Base-by-base conservation (phyloP, 2,888 invertebrate species). In the Tanypteryx hageni region DNA sequence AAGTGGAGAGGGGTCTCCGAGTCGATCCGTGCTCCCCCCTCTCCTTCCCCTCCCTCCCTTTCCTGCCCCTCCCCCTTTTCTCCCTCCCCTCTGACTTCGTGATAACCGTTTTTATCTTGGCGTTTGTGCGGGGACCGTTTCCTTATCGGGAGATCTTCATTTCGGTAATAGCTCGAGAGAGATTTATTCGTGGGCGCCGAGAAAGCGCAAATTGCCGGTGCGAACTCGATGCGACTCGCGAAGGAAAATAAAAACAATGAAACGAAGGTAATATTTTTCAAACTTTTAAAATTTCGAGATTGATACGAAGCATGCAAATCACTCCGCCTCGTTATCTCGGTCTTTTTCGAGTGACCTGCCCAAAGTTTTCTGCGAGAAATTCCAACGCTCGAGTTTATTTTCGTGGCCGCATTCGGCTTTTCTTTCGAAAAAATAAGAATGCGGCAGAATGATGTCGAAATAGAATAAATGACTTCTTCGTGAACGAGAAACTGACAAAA, bases 201-300 rank as follows among this genome's bases (percentile, higher is more conserved):
- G 86, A 86, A 86, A 61, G 89, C 89, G 89, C 89, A 89, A 89
- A 89, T 89, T 89, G 64, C 89, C 61, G 89, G 61, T 64, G 89
- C 44, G 89, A 64, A 89, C 61, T 89, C 89, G 61, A 89, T 89
- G 89, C 44, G 64, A 89, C 89, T 64, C 27, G 64, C 64, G 64
- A 64, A 44, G 68, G 44, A 64, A 64, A 64, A 18, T 9, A 86
- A 86, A 18, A 83, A 83, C 5, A 44, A 44, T 5, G 44, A 18
- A 89, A 18, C 18, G 89, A 31, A 44, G n/a, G 44, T 64, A 13
- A 44, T 68, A 44, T 58, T 86, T 64, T 89, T 83, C 22, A 16
- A 44, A 68, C 44, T 89, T 76, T 76, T 89, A 64, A 89, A 27
- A 27, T 76, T 44, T 44, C 68, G n/a, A 89, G 89, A 89, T 89